Evolutionary conservation across 2,797 vertebrate genomes (phyloP), one percentile per base, ranked within the genome.

Genomic region (Lacerta agilis): DNA sequence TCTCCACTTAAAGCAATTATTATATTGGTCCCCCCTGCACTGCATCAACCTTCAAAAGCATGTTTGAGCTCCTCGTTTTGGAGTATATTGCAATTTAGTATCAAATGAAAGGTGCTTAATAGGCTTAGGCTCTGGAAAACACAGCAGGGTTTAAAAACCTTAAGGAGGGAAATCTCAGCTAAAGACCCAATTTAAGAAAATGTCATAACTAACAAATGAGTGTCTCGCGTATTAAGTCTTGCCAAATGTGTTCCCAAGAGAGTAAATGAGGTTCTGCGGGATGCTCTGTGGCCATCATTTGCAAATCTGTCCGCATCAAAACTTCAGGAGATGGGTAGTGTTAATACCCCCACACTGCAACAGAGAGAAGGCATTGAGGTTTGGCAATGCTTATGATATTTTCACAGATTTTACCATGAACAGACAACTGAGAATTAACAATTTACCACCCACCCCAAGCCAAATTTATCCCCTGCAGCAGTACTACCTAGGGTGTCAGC

Each of bases 171-270:
- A 85, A 41, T 6, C 58, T 18, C 78, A 75, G 33, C 18, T 79
- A 61, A 86, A 85, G 10, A 91, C 10, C n/a, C 88, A 61, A 45
- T 87, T 87, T 89, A 90, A 92, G 78, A 79, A 92, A 93, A 88
- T 79, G 29, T 33, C 66, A 88, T n/a, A 86, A 82, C 64, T 85
- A 90, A 71, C 27, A 88, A 83, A 82, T 38, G 10, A 0, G 0
- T 82, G 9, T 85, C 88, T 84, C 38, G 29, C 61, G 45, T 3
- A n/a, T 75, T 91, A 55, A n/a, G 82, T 85, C 29, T 83, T 23
- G 15, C 1, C 77, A 79, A 49, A 4, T 67, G 81, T 89, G 85
- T 72, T 11, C 86, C 61, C 3, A 29, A 64, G 61, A 89, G 9
- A 82, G 8, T n/a, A 45, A 90, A 88, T 88, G 27, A 43, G 36